Evolutionary conservation across 2,797 vertebrate genomes (phyloP).

Genomic region (Falco concolor): DNA sequence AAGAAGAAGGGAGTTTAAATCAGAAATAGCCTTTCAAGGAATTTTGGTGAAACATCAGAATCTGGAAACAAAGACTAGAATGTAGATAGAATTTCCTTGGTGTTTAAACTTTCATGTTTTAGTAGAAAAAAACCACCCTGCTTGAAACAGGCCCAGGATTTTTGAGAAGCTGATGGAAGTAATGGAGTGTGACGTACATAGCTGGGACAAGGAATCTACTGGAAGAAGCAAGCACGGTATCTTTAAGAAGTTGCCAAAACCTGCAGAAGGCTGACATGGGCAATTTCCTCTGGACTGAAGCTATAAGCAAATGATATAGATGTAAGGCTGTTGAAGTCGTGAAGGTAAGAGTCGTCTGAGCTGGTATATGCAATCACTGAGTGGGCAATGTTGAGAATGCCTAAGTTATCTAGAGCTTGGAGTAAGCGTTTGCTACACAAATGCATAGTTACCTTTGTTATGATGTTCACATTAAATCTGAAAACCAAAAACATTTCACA

Average conservation of each 20-base stretch:
- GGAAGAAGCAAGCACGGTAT: background rate
- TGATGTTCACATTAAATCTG: background rate
- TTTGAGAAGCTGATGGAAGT: background rate
- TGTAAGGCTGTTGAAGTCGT: background rate
- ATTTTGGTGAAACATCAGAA: conserved; percentile 25
- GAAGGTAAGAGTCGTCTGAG: background rate
- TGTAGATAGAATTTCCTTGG: background rate
- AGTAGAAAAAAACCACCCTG: background rate
- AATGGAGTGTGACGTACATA: conserved; percentile 30
- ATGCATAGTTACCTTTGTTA: background rate
- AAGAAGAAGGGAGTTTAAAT: background rate
- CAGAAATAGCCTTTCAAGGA: conserved; percentile 7
- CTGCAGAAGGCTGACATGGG: background rate
- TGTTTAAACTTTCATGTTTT: conserved; percentile 10
- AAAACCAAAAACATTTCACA: background rate
- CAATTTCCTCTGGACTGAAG: background rate
- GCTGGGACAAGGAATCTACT: conserved; percentile 23
- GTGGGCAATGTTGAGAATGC: background rate
- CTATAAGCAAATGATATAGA: background rate
- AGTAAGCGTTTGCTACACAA: background rate
- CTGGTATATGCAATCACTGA: background rate
- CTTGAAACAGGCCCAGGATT: conserved; percentile 11
- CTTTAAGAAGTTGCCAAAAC: conserved; percentile 34
- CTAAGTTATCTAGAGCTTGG: background rate
- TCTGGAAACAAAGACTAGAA: background rate